Base-by-base conservation (phyloP, 2,888 invertebrate genomes). In the Euplagia quadripunctaria region DNA sequence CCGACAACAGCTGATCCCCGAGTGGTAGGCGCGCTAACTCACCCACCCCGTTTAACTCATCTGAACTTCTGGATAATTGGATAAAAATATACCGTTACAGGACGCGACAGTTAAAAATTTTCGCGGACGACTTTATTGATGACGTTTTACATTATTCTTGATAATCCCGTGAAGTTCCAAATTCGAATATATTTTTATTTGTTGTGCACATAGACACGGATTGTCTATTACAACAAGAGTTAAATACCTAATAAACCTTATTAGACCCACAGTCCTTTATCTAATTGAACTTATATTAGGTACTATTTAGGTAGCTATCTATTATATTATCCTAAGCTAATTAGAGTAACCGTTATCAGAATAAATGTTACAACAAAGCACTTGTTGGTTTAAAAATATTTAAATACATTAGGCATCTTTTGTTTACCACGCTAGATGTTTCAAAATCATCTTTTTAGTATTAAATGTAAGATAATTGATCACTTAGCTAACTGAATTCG, bases 1-100 rank as follows among this genome's bases (percentile, higher is more conserved):
- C 94, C 88, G 83, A 86, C 87, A 91, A 93, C 95, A 94, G 94
- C 95, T 94, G 94, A 94, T 94, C 90, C 89, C 86, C 84, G 79
- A 85, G 78, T 86, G 89, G 88, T 79, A 88, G 86, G 87, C 87
- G 78, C 87, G 88, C 85, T 85, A 83, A 82, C 77, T 84, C 86
- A 84, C 84, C 83, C 82, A 83, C 85, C 85, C 85, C 81, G 81
- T 79, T 86, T 87, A 87, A 87, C 85, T 84, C 88, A 92, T 89
- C 83, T 84, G 88, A 87, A 88, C 85, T 81, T 80, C 64, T 77
- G 72, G 69, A 74, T 82, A 74, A 78, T n/a, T 61, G 41, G 41
- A 46, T 64, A 52, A 52, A 72, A 82, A 84, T 77, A 82, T 75
- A 80, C 75, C 75, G 80, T 74, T 85, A 72, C 70, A 79, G 58